Conservation (phyloP, 2,797 vertebrate genomes). For the Staurois parvus region DNA sequence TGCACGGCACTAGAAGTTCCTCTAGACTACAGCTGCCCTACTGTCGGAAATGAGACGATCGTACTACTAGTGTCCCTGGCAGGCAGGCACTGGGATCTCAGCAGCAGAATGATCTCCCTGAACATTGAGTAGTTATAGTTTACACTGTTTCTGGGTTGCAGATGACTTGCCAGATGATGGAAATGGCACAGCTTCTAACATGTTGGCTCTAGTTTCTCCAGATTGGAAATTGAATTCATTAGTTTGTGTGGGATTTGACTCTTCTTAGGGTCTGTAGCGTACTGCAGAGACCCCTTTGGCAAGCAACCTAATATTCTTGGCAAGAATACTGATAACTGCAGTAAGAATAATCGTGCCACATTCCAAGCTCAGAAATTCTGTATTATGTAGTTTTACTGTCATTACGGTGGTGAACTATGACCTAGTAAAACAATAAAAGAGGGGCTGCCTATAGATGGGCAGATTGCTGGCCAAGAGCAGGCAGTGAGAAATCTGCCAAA, state of each 20-base stretch:
- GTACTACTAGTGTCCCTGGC: background rate
- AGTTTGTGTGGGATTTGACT: slow-evolving; percentile 21
- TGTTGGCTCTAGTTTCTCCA: slow-evolving; percentile 24
- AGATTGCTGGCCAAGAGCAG: too few relatives aligned
- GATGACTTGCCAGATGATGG: slow-evolving; percentile 34
- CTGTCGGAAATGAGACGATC: slow-evolving; percentile 26
- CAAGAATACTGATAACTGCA: slow-evolving; percentile 20
- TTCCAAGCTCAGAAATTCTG: slow-evolving; percentile 18
- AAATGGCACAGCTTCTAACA: slow-evolving; percentile 39
- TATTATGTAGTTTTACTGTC: slow-evolving; percentile 25
- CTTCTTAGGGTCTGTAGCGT: slow-evolving; percentile 36
- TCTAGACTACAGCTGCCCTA: slow-evolving; percentile 13
- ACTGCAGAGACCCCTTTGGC: slow-evolving; percentile 31
- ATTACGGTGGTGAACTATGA: slow-evolving; percentile 10
- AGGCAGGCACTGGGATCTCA: slow-evolving; percentile 5
- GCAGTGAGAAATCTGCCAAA: background rate
- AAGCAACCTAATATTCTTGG: slow-evolving; percentile 33
- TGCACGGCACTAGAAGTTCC: background rate
- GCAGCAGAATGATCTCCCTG: slow-evolving; percentile 25
- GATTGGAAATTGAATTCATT: slow-evolving; percentile 28
- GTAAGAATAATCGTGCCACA: slow-evolving; percentile 16
- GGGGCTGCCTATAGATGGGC: background rate
- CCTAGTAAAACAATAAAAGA: background rate
- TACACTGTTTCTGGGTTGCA: slow-evolving; percentile 32
- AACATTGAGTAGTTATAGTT: slow-evolving; percentile 24